These are phyloP conservation scores for Xylota sylvarum DNA, from an alignment of 2,888 invertebrate genomes.

Conservation along the genomic window DNA sequence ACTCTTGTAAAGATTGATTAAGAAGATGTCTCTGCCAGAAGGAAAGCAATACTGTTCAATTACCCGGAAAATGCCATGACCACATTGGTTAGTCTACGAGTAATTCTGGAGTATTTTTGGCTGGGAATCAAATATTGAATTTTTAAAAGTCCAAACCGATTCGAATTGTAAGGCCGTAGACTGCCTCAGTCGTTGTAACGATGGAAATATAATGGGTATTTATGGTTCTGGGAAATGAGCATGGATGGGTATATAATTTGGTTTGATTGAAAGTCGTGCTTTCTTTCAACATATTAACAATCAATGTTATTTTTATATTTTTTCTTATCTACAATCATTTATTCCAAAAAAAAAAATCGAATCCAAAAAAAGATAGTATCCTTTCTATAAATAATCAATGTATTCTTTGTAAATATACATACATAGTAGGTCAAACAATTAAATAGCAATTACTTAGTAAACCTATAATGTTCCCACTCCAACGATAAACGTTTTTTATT, in stretches of 20 bases:
- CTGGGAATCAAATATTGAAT: conserved; percentile 22
- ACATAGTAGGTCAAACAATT: conserved; percentile 58
- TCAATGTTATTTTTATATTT: too few relatives aligned
- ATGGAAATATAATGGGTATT: not conserved
- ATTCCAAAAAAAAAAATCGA: not conserved
- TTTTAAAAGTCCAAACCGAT: not conserved
- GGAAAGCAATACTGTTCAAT: conserved; percentile 27
- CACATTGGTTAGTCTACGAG: conserved; percentile 12
- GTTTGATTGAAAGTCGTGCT: not conserved
- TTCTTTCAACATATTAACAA: too few relatives aligned
- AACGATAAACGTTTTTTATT: conserved; percentile 9
- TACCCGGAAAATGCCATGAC: conserved; percentile 14
- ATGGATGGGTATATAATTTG: too few relatives aligned
- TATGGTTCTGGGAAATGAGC: not conserved
- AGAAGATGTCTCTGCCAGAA: conserved; percentile 2
- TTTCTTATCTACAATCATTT: too few relatives aligned
- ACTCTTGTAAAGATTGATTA: conserved; percentile 35
- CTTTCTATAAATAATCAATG: not conserved
- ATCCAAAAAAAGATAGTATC: not conserved
- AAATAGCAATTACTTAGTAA: conserved; percentile 51
- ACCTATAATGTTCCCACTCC: conserved; percentile 14
- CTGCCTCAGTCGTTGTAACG: not conserved
- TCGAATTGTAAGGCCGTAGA: not conserved
- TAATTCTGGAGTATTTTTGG: not conserved
- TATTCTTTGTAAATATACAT: conserved; percentile 7